Conservation (phyloP, 2,888 invertebrate genomes). For the Timema cristinae region DNA sequence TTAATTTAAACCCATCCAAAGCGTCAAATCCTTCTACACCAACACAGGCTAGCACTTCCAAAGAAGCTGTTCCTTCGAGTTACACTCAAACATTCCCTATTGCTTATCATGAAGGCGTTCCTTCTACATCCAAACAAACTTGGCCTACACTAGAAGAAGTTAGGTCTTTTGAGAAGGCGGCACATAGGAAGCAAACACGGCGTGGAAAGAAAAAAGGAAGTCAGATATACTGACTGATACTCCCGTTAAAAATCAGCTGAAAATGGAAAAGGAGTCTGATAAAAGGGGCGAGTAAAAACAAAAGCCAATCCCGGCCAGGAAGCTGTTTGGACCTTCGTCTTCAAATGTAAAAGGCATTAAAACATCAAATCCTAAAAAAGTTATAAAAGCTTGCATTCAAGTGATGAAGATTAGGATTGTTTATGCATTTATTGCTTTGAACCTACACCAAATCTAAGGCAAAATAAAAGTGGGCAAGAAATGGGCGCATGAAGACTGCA, state of each 20-base stretch:
- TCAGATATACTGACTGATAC: conserved; percentile 13
- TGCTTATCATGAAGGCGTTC: too few species aligned
- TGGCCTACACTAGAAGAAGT: neutral
- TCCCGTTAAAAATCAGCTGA: conserved; percentile 7
- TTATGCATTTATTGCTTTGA: conserved; percentile 16
- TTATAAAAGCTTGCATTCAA: neutral
- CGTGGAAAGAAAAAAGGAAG: conserved; percentile 13
- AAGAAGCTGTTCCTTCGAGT: too few species aligned
- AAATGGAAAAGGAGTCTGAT: neutral
- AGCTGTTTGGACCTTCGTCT: too few species aligned
- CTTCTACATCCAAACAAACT: too few species aligned
- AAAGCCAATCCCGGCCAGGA: neutral
- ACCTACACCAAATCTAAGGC: neutral
- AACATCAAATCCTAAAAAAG: too few species aligned
- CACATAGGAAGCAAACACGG: neutral
- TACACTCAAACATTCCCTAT: too few species aligned
- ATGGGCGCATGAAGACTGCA: too few species aligned
- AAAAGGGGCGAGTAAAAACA: neutral
- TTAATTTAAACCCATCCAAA: too few species aligned
- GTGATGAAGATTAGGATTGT: conserved; percentile 7
- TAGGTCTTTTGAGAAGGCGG: conserved; percentile 9
- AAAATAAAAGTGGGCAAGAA: conserved; percentile 9
- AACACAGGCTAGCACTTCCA: too few species aligned
- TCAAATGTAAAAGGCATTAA: too few species aligned
- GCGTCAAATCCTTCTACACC: neutral